phyloP scores from a whole-genome alignment of 2,113 vertebrate species.

The Xyliphius kryptos region DNA sequence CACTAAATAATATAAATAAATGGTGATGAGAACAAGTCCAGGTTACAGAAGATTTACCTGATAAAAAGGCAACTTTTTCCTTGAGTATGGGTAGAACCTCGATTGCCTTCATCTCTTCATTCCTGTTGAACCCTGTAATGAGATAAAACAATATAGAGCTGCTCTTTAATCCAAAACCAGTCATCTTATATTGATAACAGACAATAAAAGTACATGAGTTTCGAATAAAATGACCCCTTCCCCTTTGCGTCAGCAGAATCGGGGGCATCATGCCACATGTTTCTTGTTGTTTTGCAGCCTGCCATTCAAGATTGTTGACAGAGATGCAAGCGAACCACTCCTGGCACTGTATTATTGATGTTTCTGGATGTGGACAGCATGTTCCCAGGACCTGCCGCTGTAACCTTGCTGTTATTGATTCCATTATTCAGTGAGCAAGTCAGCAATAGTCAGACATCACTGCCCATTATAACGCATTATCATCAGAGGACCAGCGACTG shows the following conservation, averaged over 20 bases:
- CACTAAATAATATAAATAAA: too few relatives aligned
- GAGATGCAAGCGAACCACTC: neutral
- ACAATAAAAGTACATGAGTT: too few relatives aligned
- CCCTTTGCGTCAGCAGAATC: too few relatives aligned
- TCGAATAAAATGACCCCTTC: too few relatives aligned
- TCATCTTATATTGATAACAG: neutral
- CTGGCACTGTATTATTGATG: constrained; percentile 6
- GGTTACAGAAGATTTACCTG: constrained; percentile 63
- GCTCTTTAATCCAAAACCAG: too few relatives aligned
- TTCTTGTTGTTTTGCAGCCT: neutral
- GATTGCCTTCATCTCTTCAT: constrained; percentile 97
- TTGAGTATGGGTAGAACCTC: constrained; percentile 97
- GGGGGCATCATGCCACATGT: too few relatives aligned
- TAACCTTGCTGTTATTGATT: constrained; percentile 31
- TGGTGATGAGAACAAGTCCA: too few relatives aligned
- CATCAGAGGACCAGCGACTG: too few relatives aligned
- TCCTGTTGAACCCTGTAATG: constrained; percentile 89
- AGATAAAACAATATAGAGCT: too few relatives aligned
- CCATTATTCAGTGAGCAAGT: constrained; percentile 37
- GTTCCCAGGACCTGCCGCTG: constrained; percentile 8
- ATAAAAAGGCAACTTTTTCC: constrained; percentile 97
- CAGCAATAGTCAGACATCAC: constrained; percentile 36
- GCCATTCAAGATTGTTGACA: constrained; percentile 6
- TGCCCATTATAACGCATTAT: constrained; percentile 37
- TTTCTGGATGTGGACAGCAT: constrained; percentile 1